phyloP scores from a whole-genome alignment of 1,140 invertebrate species.

The Oryzaephilus surinamensis region DNA sequence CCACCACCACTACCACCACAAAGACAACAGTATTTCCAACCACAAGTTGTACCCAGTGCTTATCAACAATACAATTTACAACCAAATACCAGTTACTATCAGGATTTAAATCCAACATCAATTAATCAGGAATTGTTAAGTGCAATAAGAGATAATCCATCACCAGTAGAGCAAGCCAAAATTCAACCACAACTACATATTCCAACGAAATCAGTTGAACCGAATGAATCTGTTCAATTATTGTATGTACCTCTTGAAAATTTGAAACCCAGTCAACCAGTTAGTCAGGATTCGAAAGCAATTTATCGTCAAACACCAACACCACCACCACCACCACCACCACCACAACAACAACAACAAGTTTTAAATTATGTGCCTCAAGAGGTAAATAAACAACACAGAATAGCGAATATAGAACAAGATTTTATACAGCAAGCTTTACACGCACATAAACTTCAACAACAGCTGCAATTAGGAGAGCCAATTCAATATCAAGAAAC shows the following conservation, averaged over 20 bases:
- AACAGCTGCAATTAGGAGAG: slow-evolving; percentile 29
- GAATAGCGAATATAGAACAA: slow-evolving; percentile 29
- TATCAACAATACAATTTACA: slow-evolving; percentile 17
- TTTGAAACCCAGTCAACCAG: slow-evolving; percentile 34
- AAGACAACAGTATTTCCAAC: slow-evolving; percentile 13
- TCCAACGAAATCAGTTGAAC: slow-evolving; percentile 18
- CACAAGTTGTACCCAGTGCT: slow-evolving; percentile 13
- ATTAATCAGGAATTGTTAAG: slow-evolving; percentile 19
- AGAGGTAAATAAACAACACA: neutral
- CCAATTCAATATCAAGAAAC: slow-evolving; percentile 5
- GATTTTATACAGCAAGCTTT: slow-evolving; percentile 37
- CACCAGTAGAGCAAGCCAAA: slow-evolving; percentile 8
- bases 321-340: slow-evolving; percentile 27
- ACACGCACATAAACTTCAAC: slow-evolving; percentile 38
- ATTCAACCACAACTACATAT: slow-evolving; percentile 12
- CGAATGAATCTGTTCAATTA: slow-evolving; percentile 60
- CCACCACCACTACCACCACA: slow-evolving; percentile 7
- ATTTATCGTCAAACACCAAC: slow-evolving; percentile 26
- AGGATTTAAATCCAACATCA: slow-evolving; percentile 15
- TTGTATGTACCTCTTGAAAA: slow-evolving; percentile 71
- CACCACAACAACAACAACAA: slow-evolving; percentile 19
- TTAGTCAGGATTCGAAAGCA: too few relatives aligned
- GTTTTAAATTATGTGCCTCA: neutral
- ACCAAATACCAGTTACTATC: slow-evolving; percentile 18
- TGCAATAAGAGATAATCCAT: slow-evolving; percentile 7